Conservation (phyloP, 2,113 vertebrate species). For the Riparia riparia region DNA sequence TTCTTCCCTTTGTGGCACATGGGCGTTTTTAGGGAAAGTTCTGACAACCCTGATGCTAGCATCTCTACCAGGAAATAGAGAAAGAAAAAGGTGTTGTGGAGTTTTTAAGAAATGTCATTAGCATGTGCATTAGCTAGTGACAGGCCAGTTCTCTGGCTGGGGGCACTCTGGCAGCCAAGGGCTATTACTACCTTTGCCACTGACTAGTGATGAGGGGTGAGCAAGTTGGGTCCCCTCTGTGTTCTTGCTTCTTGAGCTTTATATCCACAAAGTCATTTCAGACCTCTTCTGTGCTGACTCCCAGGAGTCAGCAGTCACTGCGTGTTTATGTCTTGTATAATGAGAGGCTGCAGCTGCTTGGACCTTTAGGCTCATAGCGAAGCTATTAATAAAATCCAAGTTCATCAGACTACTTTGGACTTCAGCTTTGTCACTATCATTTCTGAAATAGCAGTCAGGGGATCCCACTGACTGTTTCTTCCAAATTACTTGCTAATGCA, state of each 20-base stretch:
- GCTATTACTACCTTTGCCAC: neutral
- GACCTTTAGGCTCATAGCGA: neutral
- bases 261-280: neutral
- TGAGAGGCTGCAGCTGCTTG: neutral
- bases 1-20: neutral
- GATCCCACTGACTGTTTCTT: conserved; percentile 13
- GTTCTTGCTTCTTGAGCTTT: neutral
- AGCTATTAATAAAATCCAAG: neutral
- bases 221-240: neutral
- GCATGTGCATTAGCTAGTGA: neutral
- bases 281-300: neutral
- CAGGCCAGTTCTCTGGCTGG: neutral
- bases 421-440: neutral
- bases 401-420: neutral
- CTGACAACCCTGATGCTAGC: neutral
- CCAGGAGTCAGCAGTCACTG: neutral
- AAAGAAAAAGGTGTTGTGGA: neutral
- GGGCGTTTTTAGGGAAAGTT: neutral
- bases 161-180: neutral
- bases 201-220: neutral
- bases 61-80: neutral
- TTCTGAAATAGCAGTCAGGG: neutral
- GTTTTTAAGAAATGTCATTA: neutral
- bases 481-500: conserved; percentile 56
- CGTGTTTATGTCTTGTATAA: neutral